Evolutionary conservation across 2,797 vertebrate species (phyloP).

Genomic region (Syngnathus acus): DNA sequence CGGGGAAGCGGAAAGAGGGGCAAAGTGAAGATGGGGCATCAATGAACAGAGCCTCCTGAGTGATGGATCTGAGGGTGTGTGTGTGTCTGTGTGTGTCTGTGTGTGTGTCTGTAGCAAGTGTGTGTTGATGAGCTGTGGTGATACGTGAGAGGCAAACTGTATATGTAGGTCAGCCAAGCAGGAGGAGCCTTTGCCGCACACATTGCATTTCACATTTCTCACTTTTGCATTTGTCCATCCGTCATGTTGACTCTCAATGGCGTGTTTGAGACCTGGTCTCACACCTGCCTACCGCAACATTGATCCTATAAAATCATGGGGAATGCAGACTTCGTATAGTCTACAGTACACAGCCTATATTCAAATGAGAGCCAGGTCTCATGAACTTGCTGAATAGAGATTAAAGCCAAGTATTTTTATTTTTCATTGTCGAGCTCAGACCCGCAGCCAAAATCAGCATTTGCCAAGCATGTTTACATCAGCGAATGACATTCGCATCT

Average conservation of each 20-base stretch:
- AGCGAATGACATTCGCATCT: too few relatives aligned
- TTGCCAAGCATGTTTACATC: too few relatives aligned
- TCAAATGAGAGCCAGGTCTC: too few relatives aligned
- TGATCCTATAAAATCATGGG: too few relatives aligned
- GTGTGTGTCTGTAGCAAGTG: slow-evolving; percentile 31
- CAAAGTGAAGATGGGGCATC: slow-evolving; percentile 57
- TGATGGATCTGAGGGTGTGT: slow-evolving; percentile 56
- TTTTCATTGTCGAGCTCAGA: too few relatives aligned
- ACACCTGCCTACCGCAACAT: neutral
- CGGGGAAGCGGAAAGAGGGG: slow-evolving; percentile 51
- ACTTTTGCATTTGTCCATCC: slow-evolving; percentile 49
- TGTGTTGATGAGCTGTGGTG: slow-evolving; percentile 65
- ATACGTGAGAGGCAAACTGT: slow-evolving; percentile 73
- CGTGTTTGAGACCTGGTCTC: slow-evolving; percentile 2
- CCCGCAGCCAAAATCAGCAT: too few relatives aligned
- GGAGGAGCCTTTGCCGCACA: slow-evolving; percentile 69
- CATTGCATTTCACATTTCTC: slow-evolving; percentile 73
- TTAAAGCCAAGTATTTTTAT: too few relatives aligned
- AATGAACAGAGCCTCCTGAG: slow-evolving; percentile 70
- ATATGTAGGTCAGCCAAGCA: slow-evolving; percentile 81
- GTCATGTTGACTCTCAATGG: slow-evolving; percentile 6
- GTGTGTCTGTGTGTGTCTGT: slow-evolving; percentile 30
- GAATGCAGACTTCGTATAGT: too few relatives aligned
- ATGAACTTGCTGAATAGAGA: too few relatives aligned
- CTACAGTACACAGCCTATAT: too few relatives aligned